Evolutionary conservation across 2,797 vertebrate genomes (phyloP), one percentile per base, ranked within the genome.

Genomic region (Rhinogobio ventralis): DNA sequence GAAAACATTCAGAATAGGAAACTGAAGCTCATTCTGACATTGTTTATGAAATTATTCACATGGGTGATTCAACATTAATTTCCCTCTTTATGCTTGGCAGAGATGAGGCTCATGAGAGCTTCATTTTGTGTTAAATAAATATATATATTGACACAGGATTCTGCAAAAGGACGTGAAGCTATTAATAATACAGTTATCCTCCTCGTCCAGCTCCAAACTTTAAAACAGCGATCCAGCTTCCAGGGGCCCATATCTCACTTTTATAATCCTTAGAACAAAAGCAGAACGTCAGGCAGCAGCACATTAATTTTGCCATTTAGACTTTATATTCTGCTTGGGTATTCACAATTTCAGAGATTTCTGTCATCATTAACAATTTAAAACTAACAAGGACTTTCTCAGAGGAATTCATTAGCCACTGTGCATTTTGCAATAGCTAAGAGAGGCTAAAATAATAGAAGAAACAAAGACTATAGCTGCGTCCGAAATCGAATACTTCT

Each of bases 11-110:
- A 15, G 86, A 79, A 74, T 90, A 89, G 89, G 88, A 91, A 91
- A 93, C 82, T 85, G 90, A 90, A 85, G 81, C 78, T 89, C 88
- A 90, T 92, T 93, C 90, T 87, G 81, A 90, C 90, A 87, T 78
- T 80, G 87, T 84, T 74, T 85, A 73, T 71, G 17, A 10, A 86
- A 86, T 85, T 87, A 88, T 86, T 90, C 83, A 87, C 62, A 68
- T 62, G 80, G 75, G 33, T 79, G 81, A 88, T 87, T 82, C 86
- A 88, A 88, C 87, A 88, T 84, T 87, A 42, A 49, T 86, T 71
- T 84, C 73, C 84, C 85, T 83, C 76, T 79, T 88, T 80, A 82
- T 82, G 88, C 77, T 86, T 81, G 86, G 86, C 19, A 88, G 83
- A 90, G 87, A 89, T 79, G 83, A 87, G 71, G 60, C 80, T 88